Percentiles rank a stretch among this genome's conserved stretches.
These are phyloP conservation scores for Enteromius argenteus DNA, from an alignment of 2,797 vertebrate genomes.

Conservation along the genomic window DNA sequence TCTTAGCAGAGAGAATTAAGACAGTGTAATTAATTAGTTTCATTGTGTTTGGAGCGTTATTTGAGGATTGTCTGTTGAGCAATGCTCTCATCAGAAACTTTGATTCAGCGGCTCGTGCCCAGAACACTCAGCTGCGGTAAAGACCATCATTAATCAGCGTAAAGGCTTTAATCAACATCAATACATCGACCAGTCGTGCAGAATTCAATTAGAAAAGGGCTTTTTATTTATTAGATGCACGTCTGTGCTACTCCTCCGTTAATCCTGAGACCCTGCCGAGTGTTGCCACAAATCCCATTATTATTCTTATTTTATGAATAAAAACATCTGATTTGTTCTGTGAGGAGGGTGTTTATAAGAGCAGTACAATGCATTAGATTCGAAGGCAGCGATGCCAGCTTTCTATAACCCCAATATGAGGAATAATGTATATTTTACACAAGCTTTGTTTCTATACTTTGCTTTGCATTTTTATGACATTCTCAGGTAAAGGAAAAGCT, in stretches of 20 bases:
- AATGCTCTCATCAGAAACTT: background rate
- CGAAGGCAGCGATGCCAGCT: background rate
- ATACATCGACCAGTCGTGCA: slow-evolving; percentile 26
- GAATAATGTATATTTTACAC: background rate
- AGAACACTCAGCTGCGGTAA: background rate
- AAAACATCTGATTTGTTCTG: background rate
- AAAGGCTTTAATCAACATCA: slow-evolving; percentile 42
- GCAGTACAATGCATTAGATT: background rate
- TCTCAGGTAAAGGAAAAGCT: background rate
- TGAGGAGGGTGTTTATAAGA: background rate
- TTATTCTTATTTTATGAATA: slow-evolving; percentile 23
- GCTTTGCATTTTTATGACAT: background rate
- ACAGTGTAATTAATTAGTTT: background rate
- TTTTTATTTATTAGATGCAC: slow-evolving; percentile 19
- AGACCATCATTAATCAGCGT: slow-evolving; percentile 39
- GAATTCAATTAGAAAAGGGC: slow-evolving; percentile 32
- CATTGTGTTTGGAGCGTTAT: background rate
- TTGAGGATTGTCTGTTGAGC: slow-evolving; percentile 3
- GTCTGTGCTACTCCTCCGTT: slow-evolving; percentile 13
- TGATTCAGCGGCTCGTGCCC: background rate
- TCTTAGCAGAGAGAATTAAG: background rate
- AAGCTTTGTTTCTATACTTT: background rate
- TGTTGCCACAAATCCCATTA: slow-evolving; percentile 16
- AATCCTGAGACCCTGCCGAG: slow-evolving; percentile 21
- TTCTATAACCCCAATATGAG: background rate